Evolutionary conservation across 2,888 invertebrate genomes (phyloP).

Genomic region (Julus scanicus): DNA sequence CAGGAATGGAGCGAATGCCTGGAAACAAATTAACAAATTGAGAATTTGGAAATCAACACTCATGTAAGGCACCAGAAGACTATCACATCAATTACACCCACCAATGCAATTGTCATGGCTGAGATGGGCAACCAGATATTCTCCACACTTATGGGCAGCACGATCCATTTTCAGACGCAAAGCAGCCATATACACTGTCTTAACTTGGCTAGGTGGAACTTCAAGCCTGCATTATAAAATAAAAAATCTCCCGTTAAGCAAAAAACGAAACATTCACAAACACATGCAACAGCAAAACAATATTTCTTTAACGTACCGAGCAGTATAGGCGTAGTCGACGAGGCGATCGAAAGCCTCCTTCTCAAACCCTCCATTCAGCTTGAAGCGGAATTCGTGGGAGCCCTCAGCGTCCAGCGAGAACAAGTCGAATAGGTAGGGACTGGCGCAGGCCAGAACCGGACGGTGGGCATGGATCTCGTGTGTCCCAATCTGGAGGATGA

Average conservation of each 20-base stretch:
- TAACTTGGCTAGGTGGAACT: constrained; percentile 72
- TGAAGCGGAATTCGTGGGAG: constrained; percentile 68
- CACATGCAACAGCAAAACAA: background rate
- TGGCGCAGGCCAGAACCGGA: constrained; percentile 82
- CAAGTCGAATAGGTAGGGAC: constrained; percentile 80
- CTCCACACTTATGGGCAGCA: constrained; percentile 78
- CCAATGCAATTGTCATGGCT: constrained; percentile 70
- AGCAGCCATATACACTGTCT: constrained; percentile 83
- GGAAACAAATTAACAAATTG: background rate
- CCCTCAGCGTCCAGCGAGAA: constrained; percentile 73
- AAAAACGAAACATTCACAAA: background rate
- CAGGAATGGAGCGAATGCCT: constrained; percentile 71
- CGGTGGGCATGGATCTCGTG: constrained; percentile 81
- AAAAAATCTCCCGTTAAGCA: constrained; percentile 44
- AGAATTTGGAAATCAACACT: background rate
- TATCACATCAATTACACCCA: constrained; percentile 11
- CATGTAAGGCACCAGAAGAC: background rate
- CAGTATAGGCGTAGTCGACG: constrained; percentile 86
- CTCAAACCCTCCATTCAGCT: constrained; percentile 75
- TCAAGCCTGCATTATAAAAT: constrained; percentile 67
- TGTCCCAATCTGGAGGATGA: constrained; percentile 78
- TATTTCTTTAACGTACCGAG: constrained; percentile 68
- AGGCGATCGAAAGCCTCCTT: constrained; percentile 78
- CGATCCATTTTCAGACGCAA: constrained; percentile 80
- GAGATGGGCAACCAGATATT: constrained; percentile 75